Evolutionary conservation across 2,797 vertebrate genomes (phyloP), one percentile per base, ranked within the genome.

Genomic region (Anableps anableps): DNA sequence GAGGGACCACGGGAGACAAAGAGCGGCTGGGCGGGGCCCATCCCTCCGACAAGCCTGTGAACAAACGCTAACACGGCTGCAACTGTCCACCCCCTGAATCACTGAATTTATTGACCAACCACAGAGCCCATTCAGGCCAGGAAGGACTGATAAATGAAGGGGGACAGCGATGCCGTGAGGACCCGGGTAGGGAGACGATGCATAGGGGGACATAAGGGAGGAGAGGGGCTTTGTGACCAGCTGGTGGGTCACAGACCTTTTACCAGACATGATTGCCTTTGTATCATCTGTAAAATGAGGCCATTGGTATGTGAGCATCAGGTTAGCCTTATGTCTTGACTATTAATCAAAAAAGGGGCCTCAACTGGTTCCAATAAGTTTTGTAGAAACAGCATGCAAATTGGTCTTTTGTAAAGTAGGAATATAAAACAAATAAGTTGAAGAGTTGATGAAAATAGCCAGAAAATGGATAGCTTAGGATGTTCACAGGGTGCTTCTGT

Each of bases 61-160:
- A 98, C 97, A 98, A 98, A 97, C 93, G 96, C 95, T 96, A 96
- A 96, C 94, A 96, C 96, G 96, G 95, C 96, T 97, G 97, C 96
- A 96, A 97, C 97, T 96, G 96, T 95, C 96, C 95, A 93, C 97
- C 96, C 94, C 95, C 96, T 96, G 95, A 96, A 97, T 96, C 93
- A 87, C 96, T 96, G 97, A 96, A 98, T 98, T 97, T 95, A 98
- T 98, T 97, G 97, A 97, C 97, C 97, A 97, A 97, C 97, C 97
- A 97, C 97, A 96, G 96, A 95, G 96, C 95, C 95, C 96, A 96
- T 97, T 98, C 95, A 98, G 80, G 75, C 66, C 86, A 23, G 84
- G 83, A 71, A 80, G 84, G 81, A 72, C 88, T 86, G 90, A 94
- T 92, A 94, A 95, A 94, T 90, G 81, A 92, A 74, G 77, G 80